These are phyloP conservation scores for Psilopsiagon aymara DNA, from an alignment of 2,113 vertebrate species.

Conservation along the genomic window DNA sequence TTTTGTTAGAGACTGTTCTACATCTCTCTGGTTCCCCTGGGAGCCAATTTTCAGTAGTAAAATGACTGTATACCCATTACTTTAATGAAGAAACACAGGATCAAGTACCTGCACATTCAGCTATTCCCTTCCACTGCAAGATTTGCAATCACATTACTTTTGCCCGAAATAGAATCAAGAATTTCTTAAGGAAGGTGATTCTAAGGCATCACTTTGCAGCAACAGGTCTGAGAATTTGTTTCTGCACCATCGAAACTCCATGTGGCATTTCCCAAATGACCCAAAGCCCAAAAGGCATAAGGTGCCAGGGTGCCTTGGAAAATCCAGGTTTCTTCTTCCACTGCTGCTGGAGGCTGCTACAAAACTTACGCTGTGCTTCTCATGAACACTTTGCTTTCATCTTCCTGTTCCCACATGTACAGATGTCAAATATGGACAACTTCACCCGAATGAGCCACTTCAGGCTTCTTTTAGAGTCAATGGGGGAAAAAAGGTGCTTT, in stretches of 20 bases:
- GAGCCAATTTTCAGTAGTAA: neutral
- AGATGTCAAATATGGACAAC: neutral
- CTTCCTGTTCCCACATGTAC: neutral
- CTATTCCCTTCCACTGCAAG: neutral
- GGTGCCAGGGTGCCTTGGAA: neutral
- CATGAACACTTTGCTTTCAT: neutral
- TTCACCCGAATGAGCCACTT: conserved; percentile 24
- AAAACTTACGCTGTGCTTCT: neutral
- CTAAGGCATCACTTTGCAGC: neutral
- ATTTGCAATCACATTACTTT: neutral
- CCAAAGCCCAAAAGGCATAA: neutral
- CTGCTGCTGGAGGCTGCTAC: neutral
- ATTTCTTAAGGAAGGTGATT: neutral
- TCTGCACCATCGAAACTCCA: neutral
- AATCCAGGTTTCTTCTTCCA: neutral
- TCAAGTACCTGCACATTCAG: neutral
- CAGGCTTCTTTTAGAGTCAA: neutral
- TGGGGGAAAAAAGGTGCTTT: neutral
- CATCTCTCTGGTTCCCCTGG: neutral
- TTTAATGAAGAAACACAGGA: neutral
- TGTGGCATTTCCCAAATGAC: neutral
- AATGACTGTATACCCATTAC: neutral
- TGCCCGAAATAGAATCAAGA: neutral
- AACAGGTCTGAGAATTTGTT: neutral
- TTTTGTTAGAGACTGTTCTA: neutral